Percentiles rank a stretch among this genome's conserved stretches.
Evolutionary conservation across 2,113 vertebrate genomes (phyloP).

Genomic region (Podilymbus podiceps): DNA sequence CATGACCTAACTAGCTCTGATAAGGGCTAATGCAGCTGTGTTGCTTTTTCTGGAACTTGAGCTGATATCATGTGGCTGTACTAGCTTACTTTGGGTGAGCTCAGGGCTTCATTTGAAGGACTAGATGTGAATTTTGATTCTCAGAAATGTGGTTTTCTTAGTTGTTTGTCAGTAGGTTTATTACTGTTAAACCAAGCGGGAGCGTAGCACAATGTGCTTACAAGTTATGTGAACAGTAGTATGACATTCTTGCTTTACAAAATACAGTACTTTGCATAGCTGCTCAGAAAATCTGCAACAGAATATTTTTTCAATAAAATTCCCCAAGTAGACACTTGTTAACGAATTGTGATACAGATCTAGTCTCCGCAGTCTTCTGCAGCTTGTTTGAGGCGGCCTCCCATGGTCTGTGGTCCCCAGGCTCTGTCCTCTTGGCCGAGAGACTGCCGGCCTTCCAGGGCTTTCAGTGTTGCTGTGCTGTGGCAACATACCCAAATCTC

Average conservation of each 20-base stretch:
- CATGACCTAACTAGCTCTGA: neutral
- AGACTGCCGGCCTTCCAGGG: neutral
- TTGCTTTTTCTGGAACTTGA: neutral
- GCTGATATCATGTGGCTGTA: neutral
- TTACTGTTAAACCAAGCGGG: neutral
- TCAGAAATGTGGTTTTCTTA: neutral
- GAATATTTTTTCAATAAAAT: neutral
- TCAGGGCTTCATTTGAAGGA: neutral
- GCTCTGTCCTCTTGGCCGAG: neutral
- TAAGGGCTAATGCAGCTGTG: neutral
- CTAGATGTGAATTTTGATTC: neutral
- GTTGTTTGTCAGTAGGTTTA: neutral
- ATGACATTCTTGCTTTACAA: neutral
- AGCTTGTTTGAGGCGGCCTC: neutral
- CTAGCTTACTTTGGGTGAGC: neutral
- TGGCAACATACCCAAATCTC: neutral
- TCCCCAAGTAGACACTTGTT: neutral
- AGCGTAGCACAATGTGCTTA: accelerated
- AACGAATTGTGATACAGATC: neutral
- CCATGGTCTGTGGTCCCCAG: neutral
- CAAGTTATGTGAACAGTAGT: neutral
- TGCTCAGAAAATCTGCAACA: neutral
- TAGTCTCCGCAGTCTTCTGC: neutral
- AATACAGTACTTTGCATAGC: neutral
- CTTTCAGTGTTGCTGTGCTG: neutral